Base-by-base conservation (phyloP, 2,888 invertebrate genomes). In the Ichneumoninae sp. region DNA sequence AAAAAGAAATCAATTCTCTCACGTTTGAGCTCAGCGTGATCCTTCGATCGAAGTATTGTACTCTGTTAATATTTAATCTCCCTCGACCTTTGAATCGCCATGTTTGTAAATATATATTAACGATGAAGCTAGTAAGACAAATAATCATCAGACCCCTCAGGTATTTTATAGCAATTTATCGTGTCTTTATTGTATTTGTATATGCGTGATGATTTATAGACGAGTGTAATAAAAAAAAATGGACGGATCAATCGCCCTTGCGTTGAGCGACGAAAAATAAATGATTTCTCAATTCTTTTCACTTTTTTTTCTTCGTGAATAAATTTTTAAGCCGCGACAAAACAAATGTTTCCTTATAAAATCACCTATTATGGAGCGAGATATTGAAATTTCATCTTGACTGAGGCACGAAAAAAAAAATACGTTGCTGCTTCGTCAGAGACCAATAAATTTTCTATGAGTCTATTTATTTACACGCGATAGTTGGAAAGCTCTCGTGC, bases 21-120 rank as follows among this genome's bases (percentile, higher is more conserved):
- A 16, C 5, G 4, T 19, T 57, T 63, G 16, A n/a, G 63, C 33
- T 63, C 6, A n/a, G 1, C 13, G 5, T 1, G 16, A 63, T 63
- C 1, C 30, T 26, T 16, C n/a, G 16, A n/a, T 7, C 13, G 5
- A 60, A 26, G 30, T 30, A 30, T 60, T 60, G 60, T 63, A 16
- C 63, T 33, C 33, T 16, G n/a, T 63, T n/a, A 33, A 63, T 63
- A 63, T 63, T n/a, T 33, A 63, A 26, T 63, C n/a, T 63, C 33
- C 33, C 3, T 6, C 16, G 16, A 63, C 6, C 33, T 63, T n/a
- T 33, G 52, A 22, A 26, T 22, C 33, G 33, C 16, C 16, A 30
- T 63, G 13, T 63, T 63, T 63, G 63, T 63, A 63, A 63, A 63
- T 63, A 63, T 16, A 63, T 33, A 63, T 33, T 63, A 63, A 16